phyloP scores from a whole-genome alignment of 2,113 vertebrate species.

The Uria aalge region DNA sequence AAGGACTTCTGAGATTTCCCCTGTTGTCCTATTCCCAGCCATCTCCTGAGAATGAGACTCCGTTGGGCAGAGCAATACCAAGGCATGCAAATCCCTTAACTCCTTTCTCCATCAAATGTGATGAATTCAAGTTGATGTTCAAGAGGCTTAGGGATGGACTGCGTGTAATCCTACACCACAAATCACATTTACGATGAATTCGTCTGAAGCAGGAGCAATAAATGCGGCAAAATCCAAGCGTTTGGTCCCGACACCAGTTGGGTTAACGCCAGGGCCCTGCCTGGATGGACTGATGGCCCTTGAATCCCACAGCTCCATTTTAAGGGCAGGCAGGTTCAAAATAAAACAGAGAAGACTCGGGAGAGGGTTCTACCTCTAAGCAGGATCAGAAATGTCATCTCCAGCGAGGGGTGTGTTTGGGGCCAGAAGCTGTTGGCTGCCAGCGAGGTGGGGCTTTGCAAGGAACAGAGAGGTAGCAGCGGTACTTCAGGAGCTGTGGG shows the following conservation, averaged over 20 bases:
- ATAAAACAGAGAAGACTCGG: neutral
- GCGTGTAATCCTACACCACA: slow-evolving; percentile 17
- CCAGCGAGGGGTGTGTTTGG: neutral
- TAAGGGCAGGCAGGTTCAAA: neutral
- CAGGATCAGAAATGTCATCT: neutral
- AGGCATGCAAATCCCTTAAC: slow-evolving; percentile 45
- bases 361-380: neutral
- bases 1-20: neutral
- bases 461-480: neutral
- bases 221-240: neutral
- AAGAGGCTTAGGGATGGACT: slow-evolving; percentile 34
- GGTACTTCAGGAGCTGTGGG: neutral
- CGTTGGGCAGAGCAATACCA: neutral
- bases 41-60: neutral
- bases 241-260: neutral
- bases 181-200: slow-evolving; percentile 38
- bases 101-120: slow-evolving; percentile 38
- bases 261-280: neutral
- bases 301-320: neutral
- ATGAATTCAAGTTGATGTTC: slow-evolving; percentile 52
- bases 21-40: neutral
- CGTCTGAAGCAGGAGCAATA: slow-evolving; percentile 30
- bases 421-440: neutral
- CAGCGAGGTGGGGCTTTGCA: neutral
- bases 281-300: neutral